Evolutionary conservation across 2,113 vertebrate genomes (phyloP), one percentile per base, ranked within the genome.

Genomic region (Rhinoptilus africanus): DNA sequence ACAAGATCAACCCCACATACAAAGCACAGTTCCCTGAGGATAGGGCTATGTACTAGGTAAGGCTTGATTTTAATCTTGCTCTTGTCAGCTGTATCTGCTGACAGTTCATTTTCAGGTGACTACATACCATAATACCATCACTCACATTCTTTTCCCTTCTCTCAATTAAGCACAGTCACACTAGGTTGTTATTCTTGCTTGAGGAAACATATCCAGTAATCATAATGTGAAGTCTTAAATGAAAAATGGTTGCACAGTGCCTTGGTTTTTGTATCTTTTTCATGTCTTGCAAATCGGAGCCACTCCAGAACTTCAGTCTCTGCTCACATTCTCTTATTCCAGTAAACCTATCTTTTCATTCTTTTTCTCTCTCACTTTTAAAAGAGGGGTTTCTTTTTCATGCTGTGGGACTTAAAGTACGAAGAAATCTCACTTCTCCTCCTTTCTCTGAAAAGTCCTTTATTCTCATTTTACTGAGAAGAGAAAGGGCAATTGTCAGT

Each of bases 61-160:
- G 67, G 50, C 34, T 86, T 74, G 63, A 77, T 95, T 92, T 80
- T 73, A 74, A 90, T 96, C 92, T 92, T 71, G 39, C 54, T 35
- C 67, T 95, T 95, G 85, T 96, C 92, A 57, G 72, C 78, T 90
- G 22, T 66, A 93, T 90, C 93, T 96, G 92, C 96, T 97, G 95
- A 94, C 88, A 16, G 79, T 50, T 88, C 56, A 12, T 92, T 94
- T 96, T 96, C 78, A 47, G 92, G 72, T 90, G 85, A 67, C 57
- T 85, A 3, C 1, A 0, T 37, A 63, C 69, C 67, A 16, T 59
- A 83, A 6, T 71, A 35, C 39, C 59, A 63, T 80, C 82, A 17
- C 60, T 96, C 63, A 24, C 45, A 26, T 54, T 63, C 64, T 45
- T 83, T 72, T 73, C 75, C 71, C 57, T 74, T 57, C 88, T 92